phyloP scores from a whole-genome alignment of 2,888 invertebrate species.

The Parnassius glacialis region DNA sequence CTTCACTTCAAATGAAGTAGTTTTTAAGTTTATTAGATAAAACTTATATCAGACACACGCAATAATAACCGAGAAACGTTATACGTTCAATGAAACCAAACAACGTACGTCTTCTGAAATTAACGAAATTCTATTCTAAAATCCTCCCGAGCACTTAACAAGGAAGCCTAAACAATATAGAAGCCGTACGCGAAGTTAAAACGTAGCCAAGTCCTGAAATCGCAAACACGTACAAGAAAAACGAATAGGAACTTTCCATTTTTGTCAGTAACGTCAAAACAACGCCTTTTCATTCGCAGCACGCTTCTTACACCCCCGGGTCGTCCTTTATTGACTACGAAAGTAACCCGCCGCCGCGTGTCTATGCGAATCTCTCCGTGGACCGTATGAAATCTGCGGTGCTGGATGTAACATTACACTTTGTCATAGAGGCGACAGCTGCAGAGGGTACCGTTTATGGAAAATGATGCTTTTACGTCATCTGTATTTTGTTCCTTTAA shows the following conservation, averaged over 20 bases:
- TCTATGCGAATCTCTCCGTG: constrained; percentile 59
- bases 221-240: constrained; percentile 21
- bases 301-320: constrained; percentile 42
- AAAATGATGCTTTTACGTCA: not conserved
- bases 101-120: constrained; percentile 1
- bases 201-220: constrained; percentile 9
- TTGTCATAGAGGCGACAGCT: constrained; percentile 26
- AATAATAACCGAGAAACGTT: not conserved
- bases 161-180: constrained; percentile 7
- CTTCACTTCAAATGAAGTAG: no score
- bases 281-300: constrained; percentile 51
- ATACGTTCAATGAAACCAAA: constrained; percentile 1
- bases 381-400: constrained; percentile 60
- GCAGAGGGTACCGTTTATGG: constrained; percentile 21
- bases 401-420: constrained; percentile 52
- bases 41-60: not conserved
- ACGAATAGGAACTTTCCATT: constrained; percentile 25
- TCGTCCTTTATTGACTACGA: constrained; percentile 53
- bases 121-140: constrained; percentile 10
- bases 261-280: constrained; percentile 26
- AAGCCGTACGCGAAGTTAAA: not conserved
- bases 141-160: constrained; percentile 7
- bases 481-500: not conserved
- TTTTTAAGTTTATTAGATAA: no score
- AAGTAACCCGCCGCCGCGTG: constrained; percentile 57